Evolutionary conservation across 2,113 vertebrate species (phyloP).

Genomic region (Hystrix brachyura): DNA sequence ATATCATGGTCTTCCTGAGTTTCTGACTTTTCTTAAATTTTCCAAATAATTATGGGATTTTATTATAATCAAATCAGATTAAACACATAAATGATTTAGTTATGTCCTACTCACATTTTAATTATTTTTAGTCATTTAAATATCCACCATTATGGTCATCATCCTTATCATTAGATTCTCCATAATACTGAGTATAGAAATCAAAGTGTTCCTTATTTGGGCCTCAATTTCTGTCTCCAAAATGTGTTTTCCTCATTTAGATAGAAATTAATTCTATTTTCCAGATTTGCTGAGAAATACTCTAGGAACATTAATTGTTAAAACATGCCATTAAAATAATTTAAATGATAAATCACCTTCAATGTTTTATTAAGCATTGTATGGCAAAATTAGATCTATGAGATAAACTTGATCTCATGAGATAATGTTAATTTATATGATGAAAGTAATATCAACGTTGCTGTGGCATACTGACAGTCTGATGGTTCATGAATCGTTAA

Average conservation of each 20-base stretch:
- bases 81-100: neutral
- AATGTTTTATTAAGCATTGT: neutral
- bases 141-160: neutral
- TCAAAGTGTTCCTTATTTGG: neutral
- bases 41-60: neutral
- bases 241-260: neutral
- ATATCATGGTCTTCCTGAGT: neutral
- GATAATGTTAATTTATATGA: neutral
- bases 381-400: neutral
- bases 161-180: neutral
- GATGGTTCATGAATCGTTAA: neutral
- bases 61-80: neutral
- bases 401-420: neutral
- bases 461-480: neutral
- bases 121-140: neutral
- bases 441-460: neutral
- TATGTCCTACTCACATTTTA: neutral
- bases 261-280: neutral
- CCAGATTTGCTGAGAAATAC: neutral
- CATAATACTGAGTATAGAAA: neutral
- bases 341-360: neutral
- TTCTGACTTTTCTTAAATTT: neutral
- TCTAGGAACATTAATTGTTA: neutral
- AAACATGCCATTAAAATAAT: neutral
- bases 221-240: neutral